A percentile compares a stretch with the other conserved stretches of the same genome.
phyloP scores from a whole-genome alignment of 2,113 vertebrate genomes.

The Sinosuthora webbiana region DNA sequence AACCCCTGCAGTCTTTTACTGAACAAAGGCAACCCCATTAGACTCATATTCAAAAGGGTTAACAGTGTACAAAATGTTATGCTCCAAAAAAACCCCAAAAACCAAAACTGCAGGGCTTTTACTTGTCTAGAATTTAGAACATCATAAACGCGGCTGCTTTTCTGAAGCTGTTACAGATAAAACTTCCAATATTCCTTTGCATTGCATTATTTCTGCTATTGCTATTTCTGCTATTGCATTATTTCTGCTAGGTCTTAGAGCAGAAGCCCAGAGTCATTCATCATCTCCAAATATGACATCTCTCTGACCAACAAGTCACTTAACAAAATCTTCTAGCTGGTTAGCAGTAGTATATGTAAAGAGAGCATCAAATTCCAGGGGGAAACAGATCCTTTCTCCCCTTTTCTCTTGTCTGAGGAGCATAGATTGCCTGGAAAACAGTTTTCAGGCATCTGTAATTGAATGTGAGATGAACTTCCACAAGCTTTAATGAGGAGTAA shows the following conservation, averaged over 20 bases:
- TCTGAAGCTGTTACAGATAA: conserved; percentile 52
- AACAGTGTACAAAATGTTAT: not conserved
- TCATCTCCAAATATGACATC: conserved; percentile 73
- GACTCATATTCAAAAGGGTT: not conserved
- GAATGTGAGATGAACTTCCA: conserved; percentile 76
- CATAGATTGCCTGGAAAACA: conserved; percentile 25
- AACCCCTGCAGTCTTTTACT: not conserved
- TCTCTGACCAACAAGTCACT: conserved; percentile 72
- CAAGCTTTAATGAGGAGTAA: conserved; percentile 68
- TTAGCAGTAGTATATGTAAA: conserved; percentile 39
- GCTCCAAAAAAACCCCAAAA: not conserved
- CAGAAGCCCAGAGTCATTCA: conserved; percentile 75
- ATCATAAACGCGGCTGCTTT: not conserved
- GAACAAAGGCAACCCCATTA: not conserved
- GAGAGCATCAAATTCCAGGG: not conserved
- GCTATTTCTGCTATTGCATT: too few relatives aligned
- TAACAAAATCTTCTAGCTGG: conserved; percentile 66
- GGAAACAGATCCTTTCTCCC: not conserved
- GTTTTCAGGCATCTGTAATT: conserved; percentile 48
- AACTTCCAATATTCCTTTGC: conserved; percentile 68
- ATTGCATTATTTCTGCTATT: conserved; percentile 50
- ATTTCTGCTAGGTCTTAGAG: conserved; percentile 61
- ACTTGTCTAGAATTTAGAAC: not conserved
- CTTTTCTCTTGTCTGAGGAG: not conserved
- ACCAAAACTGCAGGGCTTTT: not conserved